These are phyloP conservation scores for Thunnus maccoyii DNA, from an alignment of 2,113 vertebrate species.

Conservation along the genomic window DNA sequence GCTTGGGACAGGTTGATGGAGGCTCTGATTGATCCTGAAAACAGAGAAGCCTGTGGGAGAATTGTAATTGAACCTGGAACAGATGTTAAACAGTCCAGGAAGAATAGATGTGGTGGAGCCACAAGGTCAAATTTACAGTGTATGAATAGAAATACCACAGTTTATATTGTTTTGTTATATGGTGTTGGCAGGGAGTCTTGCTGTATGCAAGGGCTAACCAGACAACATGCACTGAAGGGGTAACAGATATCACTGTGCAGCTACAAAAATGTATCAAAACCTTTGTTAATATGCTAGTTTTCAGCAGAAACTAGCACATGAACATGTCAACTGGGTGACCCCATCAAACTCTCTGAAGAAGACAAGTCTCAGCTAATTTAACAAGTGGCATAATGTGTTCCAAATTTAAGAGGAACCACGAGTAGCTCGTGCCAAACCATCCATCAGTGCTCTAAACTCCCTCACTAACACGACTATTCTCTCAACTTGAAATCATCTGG, in stretches of 20 bases:
- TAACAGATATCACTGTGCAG: slow-evolving; percentile 1
- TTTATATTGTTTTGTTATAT: slow-evolving; percentile 8
- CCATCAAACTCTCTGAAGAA: slow-evolving; percentile 28
- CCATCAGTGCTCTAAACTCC: slow-evolving; percentile 35
- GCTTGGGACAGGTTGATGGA: slow-evolving; percentile 66
- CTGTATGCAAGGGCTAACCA: not conserved
- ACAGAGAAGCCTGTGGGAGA: slow-evolving; percentile 74
- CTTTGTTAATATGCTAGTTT: not conserved
- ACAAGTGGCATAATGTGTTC: slow-evolving; percentile 42
- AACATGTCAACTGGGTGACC: slow-evolving; percentile 5
- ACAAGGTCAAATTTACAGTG: slow-evolving; percentile 20
- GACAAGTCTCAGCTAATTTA: slow-evolving; percentile 23
- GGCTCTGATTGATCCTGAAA: slow-evolving; percentile 77
- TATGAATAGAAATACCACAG: slow-evolving; percentile 7
- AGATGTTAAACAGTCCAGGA: slow-evolving; percentile 67
- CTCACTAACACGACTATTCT: slow-evolving; percentile 34
- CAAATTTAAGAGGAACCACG: slow-evolving; percentile 44
- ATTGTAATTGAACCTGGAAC: slow-evolving; percentile 72
- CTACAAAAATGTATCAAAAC: slow-evolving; percentile 3
- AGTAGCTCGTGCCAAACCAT: slow-evolving; percentile 42
- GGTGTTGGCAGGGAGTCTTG: not conserved
- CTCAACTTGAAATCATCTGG: slow-evolving; percentile 37
- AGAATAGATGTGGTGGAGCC: slow-evolving; percentile 35
- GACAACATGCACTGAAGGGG: not conserved
- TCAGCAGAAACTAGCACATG: not conserved